Evolutionary conservation across 2,113 vertebrate genomes (phyloP), one percentile per base, ranked within the genome.

Genomic region (Oncorhynchus mykiss): DNA sequence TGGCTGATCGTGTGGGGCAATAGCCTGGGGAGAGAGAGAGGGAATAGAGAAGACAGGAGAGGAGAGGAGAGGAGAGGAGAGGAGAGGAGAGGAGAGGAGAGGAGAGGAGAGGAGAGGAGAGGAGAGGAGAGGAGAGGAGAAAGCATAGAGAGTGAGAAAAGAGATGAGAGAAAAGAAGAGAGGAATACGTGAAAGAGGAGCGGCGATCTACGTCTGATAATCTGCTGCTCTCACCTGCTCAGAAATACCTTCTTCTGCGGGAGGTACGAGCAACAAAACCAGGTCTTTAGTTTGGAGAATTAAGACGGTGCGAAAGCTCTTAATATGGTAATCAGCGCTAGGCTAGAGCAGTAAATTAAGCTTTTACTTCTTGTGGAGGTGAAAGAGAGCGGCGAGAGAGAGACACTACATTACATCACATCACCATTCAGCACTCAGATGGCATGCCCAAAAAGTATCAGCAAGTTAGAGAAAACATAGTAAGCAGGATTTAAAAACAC

Each of bases 271-370:
- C 82, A 76, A 77, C 77, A 80, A 78, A 84, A 73, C 69, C 91
- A 92, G 90, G 90, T 91, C 90, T 92, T 92, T 92, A 77, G 92
- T 91, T 89, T 92, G 86, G 82, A 88, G 13, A 87, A 91, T 90
- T 87, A 90, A 90, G 91, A 87, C 70, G 62, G 88, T 90, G 91
- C 88, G 90, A 91, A 92, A 86, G 89, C 91, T 90, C 84, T 84
- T 90, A 83, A 80, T 84, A 89, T 87, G 89, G 85, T 90, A 91
- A 92, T 89, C 80, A 72, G 62, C 68, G 66, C 72, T 24, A 80
- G 82, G 83, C 75, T 82, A 67, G 66, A 76, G 77, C 78, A 73
- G 80, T 81, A 85, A 78, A 84, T 79, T 80, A 80, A 82, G 79
- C 83, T 74, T 83, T 79, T 75, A 82, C 67, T 7, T 86, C 49